Evolutionary conservation across 2,888 invertebrate species (phyloP).

Genomic region (Tipula helvola): DNA sequence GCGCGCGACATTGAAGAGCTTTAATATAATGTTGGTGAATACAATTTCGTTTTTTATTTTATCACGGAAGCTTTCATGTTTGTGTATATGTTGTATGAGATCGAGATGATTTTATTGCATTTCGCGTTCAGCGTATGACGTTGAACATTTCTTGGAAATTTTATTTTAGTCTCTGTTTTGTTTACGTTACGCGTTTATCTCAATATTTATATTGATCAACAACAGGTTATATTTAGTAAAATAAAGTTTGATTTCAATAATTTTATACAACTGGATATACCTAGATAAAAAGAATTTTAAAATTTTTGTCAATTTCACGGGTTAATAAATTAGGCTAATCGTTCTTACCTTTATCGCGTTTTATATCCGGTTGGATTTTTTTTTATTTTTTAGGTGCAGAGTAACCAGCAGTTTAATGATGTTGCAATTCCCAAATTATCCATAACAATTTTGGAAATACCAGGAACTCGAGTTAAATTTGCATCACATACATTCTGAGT

Average conservation of each 20-base stretch:
- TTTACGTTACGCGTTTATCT: neutral
- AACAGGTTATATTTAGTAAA: neutral
- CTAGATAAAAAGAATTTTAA: neutral
- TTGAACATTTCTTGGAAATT: neutral
- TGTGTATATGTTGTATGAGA: neutral
- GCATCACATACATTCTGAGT: neutral
- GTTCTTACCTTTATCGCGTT: neutral
- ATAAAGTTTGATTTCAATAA: neutral
- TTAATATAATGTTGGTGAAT: neutral
- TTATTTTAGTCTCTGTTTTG: neutral
- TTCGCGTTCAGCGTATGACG: neutral
- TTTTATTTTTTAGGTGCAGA: neutral
- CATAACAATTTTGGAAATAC: neutral
- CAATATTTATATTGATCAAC: neutral
- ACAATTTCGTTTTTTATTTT: neutral
- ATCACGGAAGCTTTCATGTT: neutral
- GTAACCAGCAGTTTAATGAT: neutral
- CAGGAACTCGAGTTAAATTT: neutral
- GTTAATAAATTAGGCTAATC: neutral
- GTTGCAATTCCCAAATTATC: neutral
- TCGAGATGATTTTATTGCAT: neutral
- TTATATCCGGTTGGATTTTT: neutral
- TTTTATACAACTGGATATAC: neutral
- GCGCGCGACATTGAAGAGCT: neutral
- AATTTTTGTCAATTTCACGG: neutral